Evolutionary conservation across 2,797 vertebrate species (phyloP), one percentile per base, ranked within the genome.

Genomic region (Synaphobranchus kaupii): DNA sequence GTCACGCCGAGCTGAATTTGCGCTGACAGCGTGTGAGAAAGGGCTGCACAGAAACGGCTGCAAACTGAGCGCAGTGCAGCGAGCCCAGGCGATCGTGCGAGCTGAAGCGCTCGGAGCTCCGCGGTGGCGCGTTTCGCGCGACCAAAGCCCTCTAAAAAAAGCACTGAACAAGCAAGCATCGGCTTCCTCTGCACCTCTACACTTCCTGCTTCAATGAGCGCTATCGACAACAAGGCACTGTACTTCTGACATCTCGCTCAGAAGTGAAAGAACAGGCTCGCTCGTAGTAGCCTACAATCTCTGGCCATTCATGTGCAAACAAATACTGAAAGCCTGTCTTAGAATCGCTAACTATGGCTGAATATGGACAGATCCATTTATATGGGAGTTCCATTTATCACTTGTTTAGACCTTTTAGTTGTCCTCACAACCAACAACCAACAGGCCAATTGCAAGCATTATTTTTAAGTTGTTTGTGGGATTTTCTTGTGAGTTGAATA

Each of bases 121-220:
- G 89, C 81, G 87, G 90, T 90, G 90, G 89, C 89, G 76, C 91
- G 88, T 83, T 90, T 92, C 93, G 92, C 91, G 88, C 94, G 95
- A 96, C 95, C 86, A 90, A 95, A 96, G 94, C 90, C 90, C 94
- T 94, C 95, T 96, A 95, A 95, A 95, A 96, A 94, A 92, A 92
- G 90, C 94, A 92, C 91, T 92, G 95, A 94, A 94, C 94, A 94
- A 95, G 92, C 91, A 95, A 91, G 93, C 91, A 73, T 92, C 92
- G 92, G 95, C 94, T 97, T 96, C 96, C 96, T 96, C 95, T 94
- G 91, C 92, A 93, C 96, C 96, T 96, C 95, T 94, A 91, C 92
- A 93, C 94, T 97, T 97, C 96, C 96, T 97, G 96, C 94, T 92
- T 93, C 92, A 92, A 94, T 92, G 80, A 90, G 89, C 66, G 83